These are phyloP conservation scores for Macquaria australasica DNA, from an alignment of 2,113 vertebrate genomes.

Conservation along the genomic window DNA sequence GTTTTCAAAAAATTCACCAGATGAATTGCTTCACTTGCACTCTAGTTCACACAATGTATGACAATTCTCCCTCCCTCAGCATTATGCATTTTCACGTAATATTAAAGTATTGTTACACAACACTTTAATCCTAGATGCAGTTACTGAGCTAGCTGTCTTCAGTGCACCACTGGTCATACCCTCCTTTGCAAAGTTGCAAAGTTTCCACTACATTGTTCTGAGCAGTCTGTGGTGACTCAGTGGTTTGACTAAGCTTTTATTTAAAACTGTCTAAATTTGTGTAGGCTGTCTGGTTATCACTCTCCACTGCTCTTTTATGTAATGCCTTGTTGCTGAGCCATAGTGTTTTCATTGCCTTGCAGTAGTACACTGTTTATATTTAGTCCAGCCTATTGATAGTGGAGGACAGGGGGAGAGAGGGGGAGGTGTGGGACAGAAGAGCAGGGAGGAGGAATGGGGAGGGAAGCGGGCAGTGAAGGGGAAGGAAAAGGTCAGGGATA, in stretches of 20 bases:
- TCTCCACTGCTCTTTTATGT: neutral
- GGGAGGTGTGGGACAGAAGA: slow-evolving; percentile 20
- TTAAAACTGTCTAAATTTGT: slow-evolving; percentile 5
- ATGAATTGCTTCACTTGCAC: neutral
- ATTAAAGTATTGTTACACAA: neutral
- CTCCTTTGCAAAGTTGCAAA: neutral
- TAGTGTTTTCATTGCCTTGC: neutral
- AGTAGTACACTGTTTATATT: slow-evolving; percentile 67
- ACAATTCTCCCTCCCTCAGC: neutral
- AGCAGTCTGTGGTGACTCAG: neutral
- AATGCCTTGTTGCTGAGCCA: neutral
- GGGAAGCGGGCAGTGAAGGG: slow-evolving; percentile 20
- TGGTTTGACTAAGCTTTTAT: neutral
- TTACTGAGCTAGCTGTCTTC: neutral
- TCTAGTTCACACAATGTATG: neutral
- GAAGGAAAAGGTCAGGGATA: slow-evolving; percentile 74
- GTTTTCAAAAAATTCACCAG: neutral
- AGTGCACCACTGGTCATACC: neutral
- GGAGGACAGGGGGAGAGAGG: slow-evolving; percentile 5
- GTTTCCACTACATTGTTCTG: slow-evolving; percentile 15
- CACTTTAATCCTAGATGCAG: neutral
- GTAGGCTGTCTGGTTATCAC: neutral
- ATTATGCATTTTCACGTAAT: neutral
- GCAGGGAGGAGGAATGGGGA: slow-evolving; percentile 20
- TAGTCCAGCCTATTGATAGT: slow-evolving; percentile 72